These are phyloP conservation scores for Stictonetta naevosa DNA, from an alignment of 2,113 vertebrate species.

Conservation along the genomic window DNA sequence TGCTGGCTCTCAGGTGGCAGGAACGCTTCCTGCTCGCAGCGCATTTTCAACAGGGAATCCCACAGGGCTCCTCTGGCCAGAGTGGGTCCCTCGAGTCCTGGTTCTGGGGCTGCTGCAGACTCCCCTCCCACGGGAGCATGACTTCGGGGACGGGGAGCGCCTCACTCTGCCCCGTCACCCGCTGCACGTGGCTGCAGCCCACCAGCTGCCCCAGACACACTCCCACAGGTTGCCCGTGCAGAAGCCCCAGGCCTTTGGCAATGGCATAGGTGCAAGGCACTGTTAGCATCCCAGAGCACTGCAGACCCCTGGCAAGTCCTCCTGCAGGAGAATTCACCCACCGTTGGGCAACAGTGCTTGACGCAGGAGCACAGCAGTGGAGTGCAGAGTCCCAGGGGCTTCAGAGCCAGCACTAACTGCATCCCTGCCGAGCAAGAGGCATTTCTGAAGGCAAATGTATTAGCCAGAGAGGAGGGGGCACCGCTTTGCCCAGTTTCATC, in stretches of 20 bases:
- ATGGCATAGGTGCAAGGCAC: not conserved
- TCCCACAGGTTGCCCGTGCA: not conserved
- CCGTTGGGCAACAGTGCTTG: rapidly evolving
- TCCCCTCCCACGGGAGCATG: not conserved
- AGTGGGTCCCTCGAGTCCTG: rapidly evolving
- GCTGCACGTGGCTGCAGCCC: not conserved
- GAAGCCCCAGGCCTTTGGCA: not conserved
- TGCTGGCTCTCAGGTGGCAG: rapidly evolving
- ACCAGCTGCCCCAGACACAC: not conserved
- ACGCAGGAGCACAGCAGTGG: rapidly evolving
- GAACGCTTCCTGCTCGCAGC: not conserved
- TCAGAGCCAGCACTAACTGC: not conserved
- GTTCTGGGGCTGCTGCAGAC: rapidly evolving
- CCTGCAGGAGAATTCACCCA: not conserved
- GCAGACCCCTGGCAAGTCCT: rapidly evolving
- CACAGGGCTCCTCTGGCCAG: not conserved
- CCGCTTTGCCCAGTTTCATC: not conserved
- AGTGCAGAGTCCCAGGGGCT: not conserved
- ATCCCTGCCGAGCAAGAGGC: not conserved
- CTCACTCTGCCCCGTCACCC: not conserved
- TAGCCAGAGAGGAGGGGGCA: not conserved
- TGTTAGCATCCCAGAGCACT: not conserved
- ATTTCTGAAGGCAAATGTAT: not conserved
- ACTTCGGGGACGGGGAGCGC: not conserved
- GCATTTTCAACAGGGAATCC: rapidly evolving